Evolutionary conservation across 2,113 vertebrate species (phyloP), one percentile per base, ranked within the genome.

Genomic region (Caranx ignobilis): DNA sequence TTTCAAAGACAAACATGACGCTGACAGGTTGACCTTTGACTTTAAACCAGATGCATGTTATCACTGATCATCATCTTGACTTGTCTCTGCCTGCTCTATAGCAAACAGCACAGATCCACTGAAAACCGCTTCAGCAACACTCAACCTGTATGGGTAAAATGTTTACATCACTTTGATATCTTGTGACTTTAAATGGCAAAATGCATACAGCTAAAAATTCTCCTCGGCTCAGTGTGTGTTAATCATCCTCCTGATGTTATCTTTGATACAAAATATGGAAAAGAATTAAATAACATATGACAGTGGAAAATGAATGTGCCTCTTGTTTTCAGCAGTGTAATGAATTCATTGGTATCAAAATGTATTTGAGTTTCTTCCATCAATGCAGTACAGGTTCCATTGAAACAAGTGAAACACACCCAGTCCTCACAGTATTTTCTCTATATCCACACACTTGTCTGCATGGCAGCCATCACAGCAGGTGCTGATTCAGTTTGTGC

Each of bases 401-500:
- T 77, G 45, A 77, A 79, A 45, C 18, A 62, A 60, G 19, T 71
- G 52, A 12, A 32, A 69, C 77, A 19, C 60, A 79, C 55, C 31
- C 48, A 52, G 45, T 54, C 48, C 16, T 70, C 26, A 6, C 2
- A 16, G 55, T 55, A 54, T 71, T 74, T 77, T 50, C 65, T 41
- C 8, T 26, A 43, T 50, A 73, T 57, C 57, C 73, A 73, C 84
- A 56, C 35, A 26, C 31, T 67, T 59, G 7, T 52, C 15, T 70
- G 79, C 76, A 74, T 66, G 83, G 59, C 64, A 16, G 21, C 73
- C 54, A 15, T 71, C 72, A 21, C 74, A 77, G 78, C 78, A 82
- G 71, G 83, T 50, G 63, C 64, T 65, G 64, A 79, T 83, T 82
- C 64, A 59, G 59, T 71, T 75, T 83, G 45, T 37, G 11, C 72